Conservation (phyloP, 1,140 invertebrate genomes). For the Drosophila nebulosa region DNA sequence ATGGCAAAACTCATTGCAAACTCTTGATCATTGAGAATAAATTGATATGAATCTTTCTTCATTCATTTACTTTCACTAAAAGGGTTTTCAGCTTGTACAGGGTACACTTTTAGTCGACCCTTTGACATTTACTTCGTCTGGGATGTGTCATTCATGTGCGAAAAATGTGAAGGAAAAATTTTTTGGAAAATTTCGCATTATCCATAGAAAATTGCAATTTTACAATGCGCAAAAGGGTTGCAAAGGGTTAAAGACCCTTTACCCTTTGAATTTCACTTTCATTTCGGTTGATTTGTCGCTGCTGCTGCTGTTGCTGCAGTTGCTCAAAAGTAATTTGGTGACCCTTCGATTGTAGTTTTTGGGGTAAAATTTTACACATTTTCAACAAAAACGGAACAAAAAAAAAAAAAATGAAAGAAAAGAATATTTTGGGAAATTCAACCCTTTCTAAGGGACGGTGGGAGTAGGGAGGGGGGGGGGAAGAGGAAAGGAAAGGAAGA, state of each 20-base stretch:
- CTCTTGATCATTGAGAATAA: too few relatives aligned
- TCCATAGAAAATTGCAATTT: slow-evolving; percentile 64
- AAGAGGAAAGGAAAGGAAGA: not conserved
- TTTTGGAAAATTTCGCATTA: slow-evolving; percentile 73
- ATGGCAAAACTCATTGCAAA: too few relatives aligned
- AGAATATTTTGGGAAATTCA: slow-evolving; percentile 26
- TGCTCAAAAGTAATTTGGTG: slow-evolving; percentile 58
- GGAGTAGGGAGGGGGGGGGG: too few relatives aligned
- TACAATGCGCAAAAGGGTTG: slow-evolving; percentile 56
- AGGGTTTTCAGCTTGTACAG: not conserved
- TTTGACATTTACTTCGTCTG: not conserved
- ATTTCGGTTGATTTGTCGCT: slow-evolving; percentile 25
- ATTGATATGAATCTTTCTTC: too few relatives aligned
- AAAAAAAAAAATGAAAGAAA: too few relatives aligned
- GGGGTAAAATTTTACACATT: slow-evolving; percentile 65
- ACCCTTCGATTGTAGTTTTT: slow-evolving; percentile 49
- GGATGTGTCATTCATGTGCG: slow-evolving; percentile 43
- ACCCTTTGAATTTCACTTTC: slow-evolving; percentile 27
- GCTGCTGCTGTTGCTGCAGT: not conserved
- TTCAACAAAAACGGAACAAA: slow-evolving; percentile 51
- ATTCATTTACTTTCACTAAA: too few relatives aligned
- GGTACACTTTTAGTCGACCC: not conserved
- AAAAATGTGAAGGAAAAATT: slow-evolving; percentile 58
- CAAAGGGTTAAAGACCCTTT: slow-evolving; percentile 24
- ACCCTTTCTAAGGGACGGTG: slow-evolving; percentile 35